These are phyloP conservation scores for Lobophora halterata DNA, from an alignment of 2,888 invertebrate genomes.

Conservation along the genomic window DNA sequence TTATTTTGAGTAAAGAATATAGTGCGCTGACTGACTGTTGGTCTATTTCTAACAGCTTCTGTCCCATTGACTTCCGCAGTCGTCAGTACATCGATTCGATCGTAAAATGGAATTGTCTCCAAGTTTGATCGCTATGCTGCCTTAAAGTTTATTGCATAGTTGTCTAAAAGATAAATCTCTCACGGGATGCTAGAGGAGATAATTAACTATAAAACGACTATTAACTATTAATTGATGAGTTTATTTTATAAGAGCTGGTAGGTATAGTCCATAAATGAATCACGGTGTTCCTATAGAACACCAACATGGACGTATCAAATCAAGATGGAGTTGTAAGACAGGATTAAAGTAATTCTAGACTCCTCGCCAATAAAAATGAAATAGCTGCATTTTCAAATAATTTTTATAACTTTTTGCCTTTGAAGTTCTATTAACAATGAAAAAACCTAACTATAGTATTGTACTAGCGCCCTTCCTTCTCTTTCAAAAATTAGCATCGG, in stretches of 20 bases:
- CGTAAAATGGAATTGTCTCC: conserved; percentile 14
- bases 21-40: conserved; percentile 1
- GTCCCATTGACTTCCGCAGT: conserved; percentile 7
- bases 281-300: too few species aligned
- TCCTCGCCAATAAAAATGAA: too few species aligned
- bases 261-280: too few species aligned
- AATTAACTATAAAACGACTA: conserved; percentile 15
- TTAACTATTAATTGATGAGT: neutral
- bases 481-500: too few species aligned
- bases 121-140: conserved; percentile 6
- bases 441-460: too few species aligned
- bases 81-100: conserved; percentile 14
- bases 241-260: neutral
- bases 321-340: too few species aligned
- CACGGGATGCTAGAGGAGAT: conserved; percentile 8
- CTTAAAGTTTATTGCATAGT: conserved; percentile 15
- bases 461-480: too few species aligned
- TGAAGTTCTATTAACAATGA: too few species aligned
- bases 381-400: too few species aligned
- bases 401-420: too few species aligned
- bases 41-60: conserved; percentile 3
- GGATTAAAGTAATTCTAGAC: too few species aligned
- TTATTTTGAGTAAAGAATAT: conserved; percentile 1
- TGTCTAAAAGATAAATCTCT: conserved; percentile 16
- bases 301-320: too few species aligned